Base-by-base conservation (phyloP, 2,888 invertebrate genomes). In the Vanessa cardui region DNA sequence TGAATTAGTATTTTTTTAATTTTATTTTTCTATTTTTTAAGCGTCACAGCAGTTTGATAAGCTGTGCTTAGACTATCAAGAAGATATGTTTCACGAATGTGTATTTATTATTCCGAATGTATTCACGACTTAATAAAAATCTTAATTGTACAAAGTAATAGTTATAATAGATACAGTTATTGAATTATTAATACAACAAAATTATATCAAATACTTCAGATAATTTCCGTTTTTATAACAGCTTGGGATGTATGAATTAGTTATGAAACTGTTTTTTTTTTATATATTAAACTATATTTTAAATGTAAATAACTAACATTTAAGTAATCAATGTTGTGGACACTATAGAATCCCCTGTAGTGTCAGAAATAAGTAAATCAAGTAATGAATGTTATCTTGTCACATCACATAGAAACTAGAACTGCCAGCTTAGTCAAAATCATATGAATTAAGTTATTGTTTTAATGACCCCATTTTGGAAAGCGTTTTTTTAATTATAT, bases 351-450 rank as follows among this genome's bases (percentile, higher is more conserved):
- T 39, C 6, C 12, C 7, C 15, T 54, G 52, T 52, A 52, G 31
- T 16, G 15, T 52, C 16, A 26, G 50, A 26, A 52, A n/a, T 52
- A n/a, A 31, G 52, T 0, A 26, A 26, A 26, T n/a, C 15, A n/a
- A 46, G 20, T 31, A n/a, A 31, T 54, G 26, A 31, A 18, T 52
- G 18, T 59, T 58, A 18, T 50, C 18, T 58, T 64, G 8, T 58
- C 20, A 62, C 67, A 68, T 70, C 68, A 68, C 70, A 70, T 58
- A 52, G 47, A 58, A 68, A 62, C 45, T 58, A 54, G 54, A 66
- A 70, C 70, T 68, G 68, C 68, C 70, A 68, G 39, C 58, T 64
- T 70, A 68, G 47, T 62, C 52, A 5, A 54, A 46, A 52, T 45
- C 2, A 50, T 39, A n/a, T 18, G 46, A 54, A 58, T 58, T 58